Evolutionary conservation across 30 jellyfish, hydroid and myxozoan genomes (phyloP), one percentile per base, ranked within the genome.

Genomic region (Aurelia sp.): DNA sequence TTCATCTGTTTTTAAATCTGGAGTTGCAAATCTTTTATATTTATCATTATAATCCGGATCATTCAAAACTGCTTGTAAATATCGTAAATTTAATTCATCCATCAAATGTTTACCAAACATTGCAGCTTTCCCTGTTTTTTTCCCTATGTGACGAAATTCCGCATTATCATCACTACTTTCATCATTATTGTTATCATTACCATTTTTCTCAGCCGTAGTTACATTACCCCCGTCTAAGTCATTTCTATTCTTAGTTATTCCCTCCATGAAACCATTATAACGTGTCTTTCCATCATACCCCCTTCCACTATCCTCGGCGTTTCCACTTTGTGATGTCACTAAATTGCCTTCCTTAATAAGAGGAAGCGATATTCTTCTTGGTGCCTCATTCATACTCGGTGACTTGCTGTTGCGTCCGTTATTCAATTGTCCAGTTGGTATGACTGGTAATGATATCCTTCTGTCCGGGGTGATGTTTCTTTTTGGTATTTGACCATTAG

Each of bases 1-100:
- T 62, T 84, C 93, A 44, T 84, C 93, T 13, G 93, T 84, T 15
- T 71, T 86, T 9, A 84, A 22, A 4, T 84, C 93, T 48, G 93
- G 93, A 4, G 93, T 84, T n/a, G 75, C 50, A 13, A 72, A 9
- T 33, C 75, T 71, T 12, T 71, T 63, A 68, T 84, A 84, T 50
- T 63, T 84, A 40, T 73, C 87, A 50, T 84, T 84, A 58, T 37
- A 84, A 53, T 84, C 93, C 0, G 93, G 86, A 17, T 84, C 93
- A 40, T 62, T n/a, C 55, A 68, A 20, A 13, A 64, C 62, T 33
- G 87, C 87, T 2, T 71, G 52, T 47, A 84, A 62, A 51, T 84
- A 84, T 30, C 87, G 81, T 44, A 76, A 62, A 41, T 84, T 84
- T 63, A 84, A 72, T 19, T 84, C 87, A 18, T 62, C 87, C 13